These are phyloP conservation scores for Tromatobia lineatoria DNA, from an alignment of 2,888 invertebrate species.

Conservation along the genomic window DNA sequence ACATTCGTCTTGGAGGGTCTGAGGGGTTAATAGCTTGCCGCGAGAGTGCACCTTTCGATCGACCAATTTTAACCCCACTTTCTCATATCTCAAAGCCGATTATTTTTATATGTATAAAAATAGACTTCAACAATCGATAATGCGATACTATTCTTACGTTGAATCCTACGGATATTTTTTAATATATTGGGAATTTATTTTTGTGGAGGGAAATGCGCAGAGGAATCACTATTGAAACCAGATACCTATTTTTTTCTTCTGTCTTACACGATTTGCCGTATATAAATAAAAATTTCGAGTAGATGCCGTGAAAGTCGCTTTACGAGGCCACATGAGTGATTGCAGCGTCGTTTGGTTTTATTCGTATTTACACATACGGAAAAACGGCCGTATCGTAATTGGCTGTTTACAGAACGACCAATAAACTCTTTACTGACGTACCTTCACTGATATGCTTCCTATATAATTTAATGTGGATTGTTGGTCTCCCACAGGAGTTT, in stretches of 20 bases:
- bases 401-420: constrained; percentile 5
- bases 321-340: not conserved
- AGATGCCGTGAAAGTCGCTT: constrained; percentile 1
- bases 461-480: not conserved
- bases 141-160: not conserved
- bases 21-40: not conserved
- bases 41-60: constrained; percentile 25
- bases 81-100: not conserved
- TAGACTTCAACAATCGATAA: not conserved
- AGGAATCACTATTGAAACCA: not conserved
- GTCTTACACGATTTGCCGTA: not conserved
- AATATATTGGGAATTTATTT: constrained; percentile 63
- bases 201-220: not conserved
- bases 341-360: not conserved
- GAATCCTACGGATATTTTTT: constrained; percentile 33
- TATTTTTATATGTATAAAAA: constrained; percentile 6
- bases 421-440: constrained; percentile 9
- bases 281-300: constrained; percentile 1
- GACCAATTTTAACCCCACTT: constrained; percentile 26
- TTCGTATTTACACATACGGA: not conserved
- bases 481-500: not conserved
- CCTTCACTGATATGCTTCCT: constrained; percentile 2
- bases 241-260: not conserved
- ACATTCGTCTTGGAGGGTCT: constrained; percentile 5
- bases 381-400: not conserved